Conservation (phyloP, 2,888 invertebrate genomes). For the Torymus auratus region DNA sequence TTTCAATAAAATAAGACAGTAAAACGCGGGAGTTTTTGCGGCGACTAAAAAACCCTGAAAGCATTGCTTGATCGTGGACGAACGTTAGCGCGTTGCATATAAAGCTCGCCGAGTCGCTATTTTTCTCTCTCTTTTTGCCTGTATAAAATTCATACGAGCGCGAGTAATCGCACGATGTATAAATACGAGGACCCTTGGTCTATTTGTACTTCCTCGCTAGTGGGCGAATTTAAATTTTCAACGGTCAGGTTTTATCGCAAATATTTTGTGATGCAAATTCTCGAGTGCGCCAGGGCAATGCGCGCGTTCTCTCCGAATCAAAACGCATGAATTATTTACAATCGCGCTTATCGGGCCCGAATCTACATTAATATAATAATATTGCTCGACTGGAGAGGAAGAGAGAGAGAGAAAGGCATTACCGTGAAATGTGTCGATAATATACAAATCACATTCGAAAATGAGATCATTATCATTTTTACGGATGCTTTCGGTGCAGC, state of each 20-base stretch:
- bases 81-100: too few relatives aligned
- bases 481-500: not conserved
- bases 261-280: slow-evolving; percentile 40
- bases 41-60: too few relatives aligned
- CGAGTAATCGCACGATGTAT: too few relatives aligned
- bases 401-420: not conserved
- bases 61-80: too few relatives aligned
- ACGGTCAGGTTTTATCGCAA: slow-evolving; percentile 1
- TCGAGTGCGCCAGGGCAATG: not conserved
- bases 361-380: slow-evolving; percentile 22
- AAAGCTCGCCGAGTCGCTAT: too few relatives aligned
- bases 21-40: not conserved
- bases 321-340: slow-evolving; percentile 29
- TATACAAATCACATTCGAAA: slow-evolving; percentile 8
- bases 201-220: not conserved
- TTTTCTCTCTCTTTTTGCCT: too few relatives aligned
- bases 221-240: slow-evolving; percentile 32
- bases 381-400: too few relatives aligned
- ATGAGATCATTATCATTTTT: slow-evolving; percentile 32
- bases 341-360: not conserved
- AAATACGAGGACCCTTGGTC: not conserved
- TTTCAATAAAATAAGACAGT: slow-evolving; percentile 31
- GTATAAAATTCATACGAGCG: too few relatives aligned
- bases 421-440: slow-evolving; percentile 4
- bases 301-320: slow-evolving; percentile 1